Conservation (phyloP, 35 echinoderm and acorn worm species). For the Holothuria glaberrima region DNA sequence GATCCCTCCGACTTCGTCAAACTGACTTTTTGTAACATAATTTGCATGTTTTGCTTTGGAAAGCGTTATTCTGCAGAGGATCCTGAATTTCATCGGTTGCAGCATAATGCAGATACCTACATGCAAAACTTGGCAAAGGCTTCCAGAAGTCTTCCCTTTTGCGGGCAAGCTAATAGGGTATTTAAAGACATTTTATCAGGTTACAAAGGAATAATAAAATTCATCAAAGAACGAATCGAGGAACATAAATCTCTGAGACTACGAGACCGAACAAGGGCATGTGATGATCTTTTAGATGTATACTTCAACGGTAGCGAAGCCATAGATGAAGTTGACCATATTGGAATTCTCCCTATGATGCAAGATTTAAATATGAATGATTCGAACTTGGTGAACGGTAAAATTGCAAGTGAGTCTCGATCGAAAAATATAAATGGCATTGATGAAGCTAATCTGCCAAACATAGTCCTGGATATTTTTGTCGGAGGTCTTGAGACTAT, state of each 20-base stretch:
- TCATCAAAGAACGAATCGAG: slow-evolving; percentile 69
- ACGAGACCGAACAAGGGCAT: neutral
- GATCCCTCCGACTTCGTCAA: slow-evolving; percentile 67
- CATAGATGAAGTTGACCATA: slow-evolving; percentile 26
- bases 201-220: slow-evolving; percentile 59
- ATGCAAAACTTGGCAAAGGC: slow-evolving; percentile 72
- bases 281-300: slow-evolving; percentile 36
- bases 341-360: neutral
- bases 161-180: slow-evolving; percentile 58
- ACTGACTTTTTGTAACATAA: slow-evolving; percentile 81
- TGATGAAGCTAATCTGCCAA: slow-evolving; percentile 57
- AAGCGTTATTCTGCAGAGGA: slow-evolving; percentile 67
- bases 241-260: slow-evolving; percentile 45
- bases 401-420: neutral
- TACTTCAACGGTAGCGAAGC: slow-evolving; percentile 14
- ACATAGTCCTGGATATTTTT: slow-evolving; percentile 83
- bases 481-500: slow-evolving; percentile 86
- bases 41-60: slow-evolving; percentile 85
- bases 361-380: neutral
- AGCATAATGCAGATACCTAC: slow-evolving; percentile 70
- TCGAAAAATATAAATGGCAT: neutral
- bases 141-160: slow-evolving; percentile 78
- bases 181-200: slow-evolving; percentile 57
- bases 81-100: slow-evolving; percentile 66
- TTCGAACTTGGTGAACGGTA: neutral